These are phyloP conservation scores for Sinocyclocheilus anophthalmus DNA, from an alignment of 2,113 vertebrate species.

Conservation along the genomic window DNA sequence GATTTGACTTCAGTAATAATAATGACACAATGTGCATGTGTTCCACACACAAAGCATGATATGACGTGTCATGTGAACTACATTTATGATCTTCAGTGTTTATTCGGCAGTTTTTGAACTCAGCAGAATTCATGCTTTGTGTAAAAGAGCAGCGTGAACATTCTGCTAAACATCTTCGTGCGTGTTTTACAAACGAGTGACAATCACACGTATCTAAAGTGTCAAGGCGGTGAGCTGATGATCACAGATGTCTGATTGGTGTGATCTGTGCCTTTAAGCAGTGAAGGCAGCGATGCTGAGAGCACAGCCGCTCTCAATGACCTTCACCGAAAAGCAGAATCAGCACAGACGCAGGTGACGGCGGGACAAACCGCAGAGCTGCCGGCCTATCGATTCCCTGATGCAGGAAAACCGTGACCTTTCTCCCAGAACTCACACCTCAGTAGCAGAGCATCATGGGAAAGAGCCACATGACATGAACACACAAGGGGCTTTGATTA, in stretches of 20 bases:
- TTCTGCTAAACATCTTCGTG: background rate
- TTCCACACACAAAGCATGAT: background rate
- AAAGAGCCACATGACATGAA: slow-evolving; percentile 56
- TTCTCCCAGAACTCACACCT: slow-evolving; percentile 59
- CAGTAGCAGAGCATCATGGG: slow-evolving; percentile 56
- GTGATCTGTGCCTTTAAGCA: background rate
- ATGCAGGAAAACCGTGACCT: slow-evolving; percentile 64
- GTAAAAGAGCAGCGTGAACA: background rate
- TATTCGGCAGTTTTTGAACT: background rate
- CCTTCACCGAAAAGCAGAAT: background rate
- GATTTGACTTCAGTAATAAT: background rate
- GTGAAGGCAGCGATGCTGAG: background rate
- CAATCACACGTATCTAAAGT: background rate
- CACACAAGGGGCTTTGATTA: slow-evolving; percentile 64
- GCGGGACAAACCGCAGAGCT: slow-evolving; percentile 39
- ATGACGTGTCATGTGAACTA: background rate
- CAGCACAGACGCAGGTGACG: slow-evolving; percentile 34
- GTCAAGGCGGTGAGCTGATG: background rate
- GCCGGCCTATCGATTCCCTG: slow-evolving; percentile 56
- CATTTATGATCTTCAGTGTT: background rate
- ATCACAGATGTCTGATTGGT: background rate
- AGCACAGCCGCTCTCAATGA: background rate
- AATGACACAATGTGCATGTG: background rate
- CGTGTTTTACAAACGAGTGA: background rate
- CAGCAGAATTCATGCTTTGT: background rate